phyloP scores from a whole-genome alignment of 2,113 vertebrate species.

The Poeciliopsis prolifica region DNA sequence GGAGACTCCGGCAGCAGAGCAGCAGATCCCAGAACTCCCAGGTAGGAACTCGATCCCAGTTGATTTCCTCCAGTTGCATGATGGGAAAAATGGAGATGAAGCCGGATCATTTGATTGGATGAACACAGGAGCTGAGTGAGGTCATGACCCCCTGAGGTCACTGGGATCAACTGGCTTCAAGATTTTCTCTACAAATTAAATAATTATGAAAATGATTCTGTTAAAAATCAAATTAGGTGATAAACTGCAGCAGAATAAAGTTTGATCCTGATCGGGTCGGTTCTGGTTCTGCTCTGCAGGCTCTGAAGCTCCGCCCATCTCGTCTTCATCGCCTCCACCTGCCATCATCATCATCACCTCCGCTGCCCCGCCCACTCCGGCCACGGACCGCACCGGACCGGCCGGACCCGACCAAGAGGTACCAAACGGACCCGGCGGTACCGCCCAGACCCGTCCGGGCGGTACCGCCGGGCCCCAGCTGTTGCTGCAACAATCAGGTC shows the following conservation, averaged over 20 bases:
- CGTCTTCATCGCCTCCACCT: neutral
- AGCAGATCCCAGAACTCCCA: conserved; percentile 16
- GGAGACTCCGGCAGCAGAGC: conserved; percentile 21
- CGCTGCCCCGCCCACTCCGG: conserved; percentile 51
- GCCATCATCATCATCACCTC: neutral
- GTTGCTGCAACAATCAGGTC: too few relatives aligned
- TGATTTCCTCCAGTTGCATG: too few relatives aligned
- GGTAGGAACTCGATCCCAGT: conserved; percentile 30
- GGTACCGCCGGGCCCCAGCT: too few relatives aligned
- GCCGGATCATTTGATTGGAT: neutral
- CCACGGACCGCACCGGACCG: neutral
- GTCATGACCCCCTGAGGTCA: too few relatives aligned
- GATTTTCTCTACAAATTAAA: too few relatives aligned
- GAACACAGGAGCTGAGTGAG: too few relatives aligned
- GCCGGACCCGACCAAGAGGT: conserved; percentile 60
- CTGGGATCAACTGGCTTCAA: too few relatives aligned
- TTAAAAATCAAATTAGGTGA: too few relatives aligned
- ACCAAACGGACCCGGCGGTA: neutral
- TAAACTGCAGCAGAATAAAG: too few relatives aligned
- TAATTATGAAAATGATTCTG: too few relatives aligned
- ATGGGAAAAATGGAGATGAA: neutral
- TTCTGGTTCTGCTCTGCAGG: conserved; percentile 1
- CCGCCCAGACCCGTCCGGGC: too few relatives aligned
- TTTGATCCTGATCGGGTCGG: neutral
- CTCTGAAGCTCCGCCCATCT: conserved; percentile 14